Percentiles rank a stretch among this genome's conserved stretches.
Conservation (phyloP, 2,797 vertebrate genomes). For the Spinus olivaceus region DNA sequence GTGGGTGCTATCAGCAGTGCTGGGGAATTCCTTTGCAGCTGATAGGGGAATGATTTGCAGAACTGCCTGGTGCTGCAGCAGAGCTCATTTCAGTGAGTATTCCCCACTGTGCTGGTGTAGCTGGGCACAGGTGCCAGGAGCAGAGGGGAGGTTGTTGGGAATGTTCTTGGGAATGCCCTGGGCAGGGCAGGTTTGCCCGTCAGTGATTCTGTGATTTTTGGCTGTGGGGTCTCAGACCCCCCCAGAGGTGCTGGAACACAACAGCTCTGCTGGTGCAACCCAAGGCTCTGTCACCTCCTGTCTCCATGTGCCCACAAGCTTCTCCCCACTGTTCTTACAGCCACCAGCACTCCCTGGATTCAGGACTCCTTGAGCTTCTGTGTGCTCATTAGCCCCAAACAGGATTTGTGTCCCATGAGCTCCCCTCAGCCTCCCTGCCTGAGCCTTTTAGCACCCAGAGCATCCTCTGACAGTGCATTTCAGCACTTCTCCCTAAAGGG, state of each 20-base stretch:
- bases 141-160: not conserved
- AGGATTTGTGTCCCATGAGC: not conserved
- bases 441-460: not conserved
- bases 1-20: not conserved
- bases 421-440: not conserved
- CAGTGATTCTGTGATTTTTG: accelerated
- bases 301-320: accelerated
- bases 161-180: too few species aligned
- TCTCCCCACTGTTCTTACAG: not conserved
- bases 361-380: not conserved
- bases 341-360: not conserved
- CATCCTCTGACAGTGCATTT: not conserved
- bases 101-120: not conserved
- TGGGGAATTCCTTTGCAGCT: not conserved
- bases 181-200: not conserved
- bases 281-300: accelerated
- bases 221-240: not conserved
- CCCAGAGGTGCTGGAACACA: not conserved
- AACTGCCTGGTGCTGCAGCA: not conserved
- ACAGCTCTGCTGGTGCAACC: accelerated
- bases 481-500: not conserved
- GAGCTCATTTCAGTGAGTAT: not conserved
- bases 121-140: not conserved
- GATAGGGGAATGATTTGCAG: not conserved
- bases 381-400: not conserved